These are phyloP conservation scores for Lepus oiostolus DNA, from an alignment of 2,797 vertebrate species.

Conservation along the genomic window DNA sequence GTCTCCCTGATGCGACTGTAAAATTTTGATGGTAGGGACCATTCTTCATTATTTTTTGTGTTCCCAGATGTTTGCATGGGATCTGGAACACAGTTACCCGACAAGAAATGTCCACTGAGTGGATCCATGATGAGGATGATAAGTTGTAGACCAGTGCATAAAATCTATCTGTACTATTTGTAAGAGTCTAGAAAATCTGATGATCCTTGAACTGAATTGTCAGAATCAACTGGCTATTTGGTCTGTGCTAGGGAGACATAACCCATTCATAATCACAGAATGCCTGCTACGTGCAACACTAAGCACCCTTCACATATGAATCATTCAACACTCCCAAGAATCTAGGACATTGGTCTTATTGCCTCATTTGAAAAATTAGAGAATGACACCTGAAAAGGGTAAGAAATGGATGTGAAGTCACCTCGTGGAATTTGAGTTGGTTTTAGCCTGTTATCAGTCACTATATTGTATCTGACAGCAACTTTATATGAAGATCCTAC, in stretches of 20 bases:
- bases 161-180: not conserved
- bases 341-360: not conserved
- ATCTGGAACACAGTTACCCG: not conserved
- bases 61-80: not conserved
- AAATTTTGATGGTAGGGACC: not conserved
- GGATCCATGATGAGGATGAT: not conserved
- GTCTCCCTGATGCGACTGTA: not conserved
- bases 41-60: not conserved
- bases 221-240: not conserved
- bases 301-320: not conserved
- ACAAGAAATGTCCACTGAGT: slow-evolving; percentile 36
- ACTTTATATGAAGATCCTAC: not conserved
- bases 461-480: not conserved
- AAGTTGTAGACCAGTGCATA: not conserved
- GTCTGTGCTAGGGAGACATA: not conserved
- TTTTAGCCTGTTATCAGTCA: not conserved
- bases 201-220: not conserved
- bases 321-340: not conserved
- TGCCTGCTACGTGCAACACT: not conserved
- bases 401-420: slow-evolving; percentile 51
- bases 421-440: not conserved
- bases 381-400: slow-evolving; percentile 63
- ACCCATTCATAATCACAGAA: not conserved
- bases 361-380: slow-evolving; percentile 66
- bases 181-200: not conserved